phyloP scores from a whole-genome alignment of 2,797 vertebrate genomes.

The Saxicola maurus region DNA sequence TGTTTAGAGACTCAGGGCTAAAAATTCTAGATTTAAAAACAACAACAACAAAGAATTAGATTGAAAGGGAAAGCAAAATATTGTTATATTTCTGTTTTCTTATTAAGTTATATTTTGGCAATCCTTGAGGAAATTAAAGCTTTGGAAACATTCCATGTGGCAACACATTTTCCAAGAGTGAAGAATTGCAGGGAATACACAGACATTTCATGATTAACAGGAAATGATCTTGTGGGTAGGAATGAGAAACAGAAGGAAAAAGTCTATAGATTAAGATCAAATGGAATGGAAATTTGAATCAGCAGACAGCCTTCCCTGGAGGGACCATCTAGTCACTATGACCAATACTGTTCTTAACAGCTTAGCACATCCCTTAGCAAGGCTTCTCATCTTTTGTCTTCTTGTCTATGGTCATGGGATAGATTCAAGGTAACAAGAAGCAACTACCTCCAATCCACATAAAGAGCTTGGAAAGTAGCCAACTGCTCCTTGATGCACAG shows the following conservation, averaged over 20 bases:
- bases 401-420: background rate
- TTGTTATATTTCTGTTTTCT: conserved; percentile 45
- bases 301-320: background rate
- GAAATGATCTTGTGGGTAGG: background rate
- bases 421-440: background rate
- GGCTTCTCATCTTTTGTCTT: background rate
- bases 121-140: conserved; percentile 28
- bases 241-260: conserved; percentile 12
- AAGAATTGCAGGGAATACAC: conserved; percentile 1
- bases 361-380: background rate
- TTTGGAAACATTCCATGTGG: conserved; percentile 42
- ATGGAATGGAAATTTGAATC: background rate
- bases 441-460: background rate
- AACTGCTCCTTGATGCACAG: background rate
- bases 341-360: background rate
- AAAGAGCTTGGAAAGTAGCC: background rate
- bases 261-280: background rate
- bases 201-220: conserved; percentile 11
- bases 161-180: conserved; percentile 31
- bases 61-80: conserved; percentile 31
- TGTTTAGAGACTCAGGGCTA: background rate
- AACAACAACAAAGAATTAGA: conserved; percentile 18
- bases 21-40: conserved; percentile 6
- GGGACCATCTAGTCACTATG: background rate
- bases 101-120: conserved; percentile 48